Evolutionary conservation across 2,888 invertebrate species (phyloP), one percentile per base, ranked within the genome.

Genomic region (Dione juno): DNA sequence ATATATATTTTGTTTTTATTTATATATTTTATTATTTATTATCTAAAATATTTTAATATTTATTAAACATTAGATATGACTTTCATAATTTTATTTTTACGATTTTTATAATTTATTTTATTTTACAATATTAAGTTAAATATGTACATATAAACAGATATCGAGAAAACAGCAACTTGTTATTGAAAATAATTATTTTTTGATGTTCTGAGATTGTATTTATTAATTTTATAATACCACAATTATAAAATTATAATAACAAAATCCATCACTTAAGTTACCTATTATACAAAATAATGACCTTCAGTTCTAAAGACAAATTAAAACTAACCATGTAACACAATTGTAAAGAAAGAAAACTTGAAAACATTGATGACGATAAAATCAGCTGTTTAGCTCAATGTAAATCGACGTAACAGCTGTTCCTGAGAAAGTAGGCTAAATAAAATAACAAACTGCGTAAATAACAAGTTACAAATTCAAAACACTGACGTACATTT

Each of bases 371-470:
- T 61, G 74, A 71, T 64, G 71, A 76, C 75, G 75, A 79, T 70
- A 75, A 77, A 78, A 79, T 83, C 86, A 89, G 88, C 88, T 89
- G 89, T 85, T 85, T 71, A 72, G 64, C 59, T 50, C 45, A 75
- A 84, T 81, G 81, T 80, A 84, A 89, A 88, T 89, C 89, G 87
- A 84, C 81, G 78, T 82, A 87, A 88, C 90, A 90, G 90, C 90
- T 91, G 91, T 87, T 86, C 81, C 78, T 74, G 78, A 80, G 86
- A 90, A 90, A 90, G 88, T 89, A 82, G 88, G 74, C 72, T 76
- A 75, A 54, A 69, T 64, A 65, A 61, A 61, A 74, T 52, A 69
- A 63, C 69, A 75, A 78, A 80, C 78, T 77, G 77, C 77, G 76
- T 76, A 77, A 73, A 75, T 70, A 45, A 48, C 16, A 41, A 21